Percentiles rank a stretch among this genome's conserved stretches.
Conservation (phyloP, 2,888 invertebrate genomes). For the Leistus spinibarbis region DNA sequence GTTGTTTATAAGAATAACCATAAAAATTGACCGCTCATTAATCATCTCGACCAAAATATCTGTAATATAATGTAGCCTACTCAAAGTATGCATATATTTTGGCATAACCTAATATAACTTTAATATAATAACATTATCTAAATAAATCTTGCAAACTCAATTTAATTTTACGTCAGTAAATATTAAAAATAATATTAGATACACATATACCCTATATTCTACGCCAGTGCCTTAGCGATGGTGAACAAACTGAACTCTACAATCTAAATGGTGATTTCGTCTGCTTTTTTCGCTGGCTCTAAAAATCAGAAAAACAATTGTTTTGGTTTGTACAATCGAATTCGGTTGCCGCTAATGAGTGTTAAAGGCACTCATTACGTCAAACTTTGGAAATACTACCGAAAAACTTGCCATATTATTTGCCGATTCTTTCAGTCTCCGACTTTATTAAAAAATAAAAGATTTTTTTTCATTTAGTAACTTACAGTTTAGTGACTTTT, state of each 20-base stretch:
- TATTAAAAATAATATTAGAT: too few relatives aligned
- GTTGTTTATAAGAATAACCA: too few relatives aligned
- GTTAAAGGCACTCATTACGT: conserved; percentile 16
- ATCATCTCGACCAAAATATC: too few relatives aligned
- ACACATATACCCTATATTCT: too few relatives aligned
- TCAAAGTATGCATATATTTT: too few relatives aligned
- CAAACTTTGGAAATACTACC: conserved; percentile 23
- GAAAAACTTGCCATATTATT: conserved; percentile 22
- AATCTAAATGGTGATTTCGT: conserved; percentile 22
- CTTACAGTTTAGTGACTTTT: not conserved
- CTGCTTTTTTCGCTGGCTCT: not conserved
- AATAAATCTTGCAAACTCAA: too few relatives aligned
- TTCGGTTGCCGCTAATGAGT: conserved; percentile 13
- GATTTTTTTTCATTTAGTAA: not conserved
- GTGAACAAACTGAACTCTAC: not conserved
- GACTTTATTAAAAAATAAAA: conserved; percentile 1
- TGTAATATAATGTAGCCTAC: too few relatives aligned
- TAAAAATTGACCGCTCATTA: too few relatives aligned
- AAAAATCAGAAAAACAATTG: conserved; percentile 17
- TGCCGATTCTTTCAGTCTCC: not conserved
- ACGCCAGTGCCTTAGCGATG: not conserved
- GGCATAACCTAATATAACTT: too few relatives aligned
- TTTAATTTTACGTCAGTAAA: too few relatives aligned
- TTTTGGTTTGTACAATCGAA: not conserved
- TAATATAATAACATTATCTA: too few relatives aligned